phyloP scores from a whole-genome alignment of 2,113 vertebrate genomes.

The Sapajus apella region DNA sequence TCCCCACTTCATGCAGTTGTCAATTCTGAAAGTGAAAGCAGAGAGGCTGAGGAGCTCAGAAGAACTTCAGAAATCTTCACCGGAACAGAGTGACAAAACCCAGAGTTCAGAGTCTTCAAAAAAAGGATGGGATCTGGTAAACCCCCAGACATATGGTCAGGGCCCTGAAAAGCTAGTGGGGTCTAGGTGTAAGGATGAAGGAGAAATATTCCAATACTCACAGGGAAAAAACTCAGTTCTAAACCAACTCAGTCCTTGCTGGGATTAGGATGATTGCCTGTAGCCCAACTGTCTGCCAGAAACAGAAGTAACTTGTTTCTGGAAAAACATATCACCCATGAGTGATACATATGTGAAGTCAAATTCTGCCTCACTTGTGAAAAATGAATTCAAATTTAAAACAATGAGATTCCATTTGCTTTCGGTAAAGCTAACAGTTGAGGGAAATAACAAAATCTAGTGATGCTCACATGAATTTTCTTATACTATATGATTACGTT shows the following conservation, averaged over 20 bases:
- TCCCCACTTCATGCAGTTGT: not conserved
- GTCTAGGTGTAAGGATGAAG: not conserved
- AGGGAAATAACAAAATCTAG: not conserved
- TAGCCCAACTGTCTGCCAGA: not conserved
- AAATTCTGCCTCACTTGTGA: not conserved
- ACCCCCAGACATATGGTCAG: not conserved
- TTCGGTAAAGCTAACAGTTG: not conserved
- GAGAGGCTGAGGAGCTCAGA: not conserved
- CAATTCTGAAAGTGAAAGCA: not conserved
- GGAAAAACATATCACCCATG: not conserved
- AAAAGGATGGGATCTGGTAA: not conserved
- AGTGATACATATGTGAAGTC: not conserved
- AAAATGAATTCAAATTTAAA: not conserved
- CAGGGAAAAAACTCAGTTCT: not conserved
- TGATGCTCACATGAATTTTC: not conserved
- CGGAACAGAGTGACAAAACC: not conserved
- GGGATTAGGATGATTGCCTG: not conserved
- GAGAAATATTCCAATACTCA: not conserved
- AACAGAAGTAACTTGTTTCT: not conserved
- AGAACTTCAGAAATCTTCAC: not conserved
- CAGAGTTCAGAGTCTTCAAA: not conserved
- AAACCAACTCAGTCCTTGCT: not conserved
- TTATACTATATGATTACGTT: not conserved
- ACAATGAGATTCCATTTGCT: not conserved
- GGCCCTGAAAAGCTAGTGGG: not conserved